Conservation (phyloP, 2,797 vertebrate genomes). For the Poeciliopsis paucimaculata region DNA sequence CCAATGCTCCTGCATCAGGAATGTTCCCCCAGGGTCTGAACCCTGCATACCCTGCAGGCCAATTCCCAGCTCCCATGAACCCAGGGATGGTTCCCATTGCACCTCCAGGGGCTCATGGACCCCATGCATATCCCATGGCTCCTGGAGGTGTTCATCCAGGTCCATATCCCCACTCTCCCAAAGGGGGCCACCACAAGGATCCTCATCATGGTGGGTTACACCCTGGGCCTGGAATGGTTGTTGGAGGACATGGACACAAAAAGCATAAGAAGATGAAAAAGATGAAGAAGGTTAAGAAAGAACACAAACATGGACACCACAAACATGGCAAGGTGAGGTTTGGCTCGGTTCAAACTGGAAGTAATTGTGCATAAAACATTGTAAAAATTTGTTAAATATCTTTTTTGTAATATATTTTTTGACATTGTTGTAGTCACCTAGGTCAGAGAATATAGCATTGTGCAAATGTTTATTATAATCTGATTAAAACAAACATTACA, state of each 20-base stretch:
- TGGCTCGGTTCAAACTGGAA: slow-evolving; percentile 30
- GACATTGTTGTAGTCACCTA: background rate
- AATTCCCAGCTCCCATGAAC: slow-evolving; percentile 56
- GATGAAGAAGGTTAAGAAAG: slow-evolving; percentile 86
- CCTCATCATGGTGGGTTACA: slow-evolving; percentile 57
- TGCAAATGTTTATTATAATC: background rate
- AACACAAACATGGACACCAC: slow-evolving; percentile 67
- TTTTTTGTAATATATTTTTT: background rate
- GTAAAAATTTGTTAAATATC: background rate
- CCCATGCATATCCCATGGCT: slow-evolving; percentile 71
- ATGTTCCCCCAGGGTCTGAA: slow-evolving; percentile 62
- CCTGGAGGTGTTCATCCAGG: slow-evolving; percentile 57
- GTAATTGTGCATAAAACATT: background rate
- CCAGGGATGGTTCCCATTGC: slow-evolving; percentile 55
- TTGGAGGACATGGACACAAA: slow-evolving; percentile 68
- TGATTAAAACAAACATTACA: background rate
- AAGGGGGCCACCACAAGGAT: slow-evolving; percentile 60
- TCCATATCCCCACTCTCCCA: slow-evolving; percentile 69
- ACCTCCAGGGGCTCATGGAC: slow-evolving; percentile 61
- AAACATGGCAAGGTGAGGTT: slow-evolving; percentile 84
- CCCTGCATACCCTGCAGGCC: slow-evolving; percentile 47
- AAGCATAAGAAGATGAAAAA: slow-evolving; percentile 86
- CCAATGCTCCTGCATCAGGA: slow-evolving; percentile 50
- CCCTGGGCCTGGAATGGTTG: slow-evolving; percentile 52
- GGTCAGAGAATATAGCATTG: background rate